A percentile compares a stretch with the other conserved stretches of the same genome.
Evolutionary conservation across 1,140 invertebrate genomes (phyloP).

Genomic region (Diuraphis noxia): DNA sequence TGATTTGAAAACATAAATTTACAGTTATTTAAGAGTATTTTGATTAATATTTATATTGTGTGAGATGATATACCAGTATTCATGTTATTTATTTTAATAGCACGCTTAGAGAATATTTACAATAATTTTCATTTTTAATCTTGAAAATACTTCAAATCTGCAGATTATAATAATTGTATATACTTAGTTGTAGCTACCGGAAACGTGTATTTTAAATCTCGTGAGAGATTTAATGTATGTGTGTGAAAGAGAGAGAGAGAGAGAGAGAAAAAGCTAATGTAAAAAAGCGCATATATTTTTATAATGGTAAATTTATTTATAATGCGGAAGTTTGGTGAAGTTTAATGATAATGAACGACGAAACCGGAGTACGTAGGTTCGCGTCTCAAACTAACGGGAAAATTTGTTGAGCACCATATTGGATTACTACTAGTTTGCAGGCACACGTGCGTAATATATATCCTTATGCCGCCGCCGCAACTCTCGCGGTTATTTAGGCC

Average conservation of each 20-base stretch:
- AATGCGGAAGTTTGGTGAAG: background rate
- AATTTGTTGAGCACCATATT: background rate
- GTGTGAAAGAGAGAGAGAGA: background rate
- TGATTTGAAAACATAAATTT: background rate
- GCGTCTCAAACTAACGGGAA: background rate
- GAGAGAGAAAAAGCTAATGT: background rate
- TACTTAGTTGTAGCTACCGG: background rate
- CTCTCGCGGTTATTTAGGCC: background rate
- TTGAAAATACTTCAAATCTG: background rate
- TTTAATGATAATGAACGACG: background rate
- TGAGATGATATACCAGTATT: background rate
- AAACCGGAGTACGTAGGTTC: background rate
- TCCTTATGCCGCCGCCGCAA: background rate
- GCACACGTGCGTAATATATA: background rate
- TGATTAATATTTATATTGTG: background rate
- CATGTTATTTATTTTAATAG: background rate
- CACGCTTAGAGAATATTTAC: background rate
- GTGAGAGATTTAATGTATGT: background rate
- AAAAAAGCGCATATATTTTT: background rate
- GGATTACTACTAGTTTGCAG: background rate
- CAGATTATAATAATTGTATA: background rate
- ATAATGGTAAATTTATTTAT: constrained; percentile 1
- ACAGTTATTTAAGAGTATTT: background rate
- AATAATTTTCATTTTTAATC: background rate
- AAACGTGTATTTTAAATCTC: background rate